Conservation (phyloP, 2,888 invertebrate genomes). For the Leucoma salicis region DNA sequence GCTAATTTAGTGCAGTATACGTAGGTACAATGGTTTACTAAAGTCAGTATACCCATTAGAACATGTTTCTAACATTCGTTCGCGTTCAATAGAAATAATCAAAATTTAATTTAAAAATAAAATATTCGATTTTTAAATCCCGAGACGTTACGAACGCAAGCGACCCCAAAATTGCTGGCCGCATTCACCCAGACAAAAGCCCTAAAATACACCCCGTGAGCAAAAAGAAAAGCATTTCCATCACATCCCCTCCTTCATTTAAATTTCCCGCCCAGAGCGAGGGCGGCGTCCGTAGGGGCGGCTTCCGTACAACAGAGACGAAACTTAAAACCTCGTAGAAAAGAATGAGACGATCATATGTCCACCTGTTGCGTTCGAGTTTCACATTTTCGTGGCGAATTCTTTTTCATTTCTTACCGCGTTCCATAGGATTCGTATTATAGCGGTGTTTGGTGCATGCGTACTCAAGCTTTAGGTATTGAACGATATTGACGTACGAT, state of each 20-base stretch:
- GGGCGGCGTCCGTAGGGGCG: conserved; percentile 78
- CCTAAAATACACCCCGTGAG: conserved; percentile 77
- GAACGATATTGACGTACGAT: conserved; percentile 61
- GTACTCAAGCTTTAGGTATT: conserved; percentile 68
- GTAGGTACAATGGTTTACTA: not conserved
- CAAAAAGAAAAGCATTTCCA: conserved; percentile 80
- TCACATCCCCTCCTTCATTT: conserved; percentile 76
- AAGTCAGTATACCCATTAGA: not conserved
- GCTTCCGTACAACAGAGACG: conserved; percentile 75
- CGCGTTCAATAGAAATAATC: not conserved
- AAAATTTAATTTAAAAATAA: conserved; percentile 34
- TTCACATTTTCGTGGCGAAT: conserved; percentile 72
- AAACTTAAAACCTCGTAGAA: conserved; percentile 71
- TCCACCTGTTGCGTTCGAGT: conserved; percentile 78
- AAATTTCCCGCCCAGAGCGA: conserved; percentile 78
- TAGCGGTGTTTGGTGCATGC: conserved; percentile 67
- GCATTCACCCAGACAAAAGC: conserved; percentile 82
- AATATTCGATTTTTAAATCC: conserved; percentile 67
- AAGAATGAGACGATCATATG: conserved; percentile 79
- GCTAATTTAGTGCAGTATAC: no score
- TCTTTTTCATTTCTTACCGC: conserved; percentile 73
- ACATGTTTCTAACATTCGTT: no score
- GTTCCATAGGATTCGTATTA: conserved; percentile 70
- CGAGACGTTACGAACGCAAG: conserved; percentile 68
- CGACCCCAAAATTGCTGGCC: conserved; percentile 80